Evolutionary conservation across 2,113 vertebrate genomes (phyloP).

Genomic region (Mionectes macconnelli): DNA sequence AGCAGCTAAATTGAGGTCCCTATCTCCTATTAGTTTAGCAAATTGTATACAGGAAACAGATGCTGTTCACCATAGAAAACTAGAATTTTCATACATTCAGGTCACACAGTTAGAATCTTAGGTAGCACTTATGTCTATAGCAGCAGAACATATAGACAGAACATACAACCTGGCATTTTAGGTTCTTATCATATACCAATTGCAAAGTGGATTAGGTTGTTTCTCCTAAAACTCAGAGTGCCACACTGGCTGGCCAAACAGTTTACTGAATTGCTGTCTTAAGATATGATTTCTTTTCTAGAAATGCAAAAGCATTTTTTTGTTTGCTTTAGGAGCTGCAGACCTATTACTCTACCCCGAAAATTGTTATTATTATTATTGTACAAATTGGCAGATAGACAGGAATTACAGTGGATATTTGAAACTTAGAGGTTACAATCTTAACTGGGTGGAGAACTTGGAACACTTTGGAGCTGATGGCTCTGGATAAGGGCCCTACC

Average conservation of each 20-base stretch:
- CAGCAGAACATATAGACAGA: not conserved
- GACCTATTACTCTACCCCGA: not conserved
- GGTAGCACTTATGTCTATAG: not conserved
- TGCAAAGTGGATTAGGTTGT: not conserved
- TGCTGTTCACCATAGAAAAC: not conserved
- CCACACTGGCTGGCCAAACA: not conserved
- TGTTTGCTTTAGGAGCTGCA: not conserved
- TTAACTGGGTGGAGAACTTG: not conserved
- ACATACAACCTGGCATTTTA: not conserved
- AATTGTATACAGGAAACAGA: not conserved
- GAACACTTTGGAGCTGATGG: not conserved
- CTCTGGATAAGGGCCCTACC: not conserved
- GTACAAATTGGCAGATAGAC: not conserved
- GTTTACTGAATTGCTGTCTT: not conserved
- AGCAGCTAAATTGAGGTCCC: not conserved
- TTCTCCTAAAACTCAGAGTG: not conserved
- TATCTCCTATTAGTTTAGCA: not conserved
- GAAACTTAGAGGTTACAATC: not conserved
- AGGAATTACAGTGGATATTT: not conserved
- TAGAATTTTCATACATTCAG: not conserved
- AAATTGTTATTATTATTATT: not conserved
- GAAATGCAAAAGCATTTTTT: not conserved
- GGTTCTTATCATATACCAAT: not conserved
- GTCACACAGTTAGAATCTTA: not conserved
- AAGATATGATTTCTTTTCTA: not conserved